These are phyloP conservation scores for Eurypyga helias DNA, from an alignment of 2,113 vertebrate species.

Conservation along the genomic window DNA sequence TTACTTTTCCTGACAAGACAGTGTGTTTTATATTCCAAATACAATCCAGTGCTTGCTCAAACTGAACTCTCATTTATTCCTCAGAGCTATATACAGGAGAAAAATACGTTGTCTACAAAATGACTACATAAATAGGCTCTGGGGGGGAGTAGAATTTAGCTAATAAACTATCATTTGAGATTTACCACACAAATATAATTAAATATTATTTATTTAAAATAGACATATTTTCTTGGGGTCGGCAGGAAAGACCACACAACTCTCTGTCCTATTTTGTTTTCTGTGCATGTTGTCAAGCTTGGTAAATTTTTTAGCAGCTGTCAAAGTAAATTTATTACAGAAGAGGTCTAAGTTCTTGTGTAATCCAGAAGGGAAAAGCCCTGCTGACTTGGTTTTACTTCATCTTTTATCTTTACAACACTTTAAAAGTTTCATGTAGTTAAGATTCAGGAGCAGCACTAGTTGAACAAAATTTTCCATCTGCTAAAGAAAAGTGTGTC, in stretches of 20 bases:
- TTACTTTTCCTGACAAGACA: constrained; percentile 11
- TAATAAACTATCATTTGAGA: neutral
- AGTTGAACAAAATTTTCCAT: constrained; percentile 22
- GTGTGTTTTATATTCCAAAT: constrained; percentile 55
- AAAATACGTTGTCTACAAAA: neutral
- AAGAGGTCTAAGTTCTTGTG: constrained; percentile 56
- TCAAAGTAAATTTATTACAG: constrained; percentile 78
- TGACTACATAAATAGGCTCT: neutral
- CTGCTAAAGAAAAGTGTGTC: neutral
- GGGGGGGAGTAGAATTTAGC: neutral
- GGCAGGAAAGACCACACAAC: constrained; percentile 12
- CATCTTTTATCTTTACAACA: constrained; percentile 52
- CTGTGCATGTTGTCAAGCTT: constrained; percentile 64
- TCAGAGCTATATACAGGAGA: neutral
- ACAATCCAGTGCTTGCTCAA: neutral
- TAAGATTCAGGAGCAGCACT: constrained; percentile 48
- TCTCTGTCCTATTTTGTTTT: constrained; percentile 67
- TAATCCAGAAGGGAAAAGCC: constrained; percentile 72
- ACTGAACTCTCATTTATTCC: constrained; percentile 11
- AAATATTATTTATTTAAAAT: neutral
- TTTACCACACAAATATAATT: neutral
- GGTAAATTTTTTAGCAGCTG: constrained; percentile 79
- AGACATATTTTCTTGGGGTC: constrained; percentile 12
- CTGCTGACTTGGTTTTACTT: constrained; percentile 60
- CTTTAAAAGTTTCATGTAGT: constrained; percentile 65